These are phyloP conservation scores for Apodemus speciosus DNA, from an alignment of 2,113 vertebrate species.

Conservation along the genomic window DNA sequence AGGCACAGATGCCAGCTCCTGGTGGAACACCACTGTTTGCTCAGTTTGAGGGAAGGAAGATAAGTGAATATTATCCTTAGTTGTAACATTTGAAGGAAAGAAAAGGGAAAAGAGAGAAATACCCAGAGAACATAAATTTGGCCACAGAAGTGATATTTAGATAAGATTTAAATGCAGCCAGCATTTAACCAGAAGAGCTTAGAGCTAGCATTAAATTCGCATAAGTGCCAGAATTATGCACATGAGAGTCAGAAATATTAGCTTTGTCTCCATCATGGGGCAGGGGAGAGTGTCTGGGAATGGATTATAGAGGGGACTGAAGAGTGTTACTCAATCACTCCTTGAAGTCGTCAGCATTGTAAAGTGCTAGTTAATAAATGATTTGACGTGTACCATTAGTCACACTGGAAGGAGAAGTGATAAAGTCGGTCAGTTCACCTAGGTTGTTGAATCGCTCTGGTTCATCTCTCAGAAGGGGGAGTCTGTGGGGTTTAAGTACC, in stretches of 20 bases:
- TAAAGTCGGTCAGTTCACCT: conserved; percentile 73
- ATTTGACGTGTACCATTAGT: conserved; percentile 56
- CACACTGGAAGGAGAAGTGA: conserved; percentile 74
- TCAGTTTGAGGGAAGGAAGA: not conserved
- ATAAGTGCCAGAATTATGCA: conserved; percentile 39
- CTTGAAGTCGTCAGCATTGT: conserved; percentile 51
- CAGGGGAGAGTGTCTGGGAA: conserved; percentile 58
- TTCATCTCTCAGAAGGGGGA: not conserved
- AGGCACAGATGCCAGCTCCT: not conserved
- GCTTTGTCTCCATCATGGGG: conserved; percentile 20
- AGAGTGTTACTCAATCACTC: conserved; percentile 75
- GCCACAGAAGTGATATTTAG: conserved; percentile 76
- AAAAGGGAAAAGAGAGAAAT: not conserved
- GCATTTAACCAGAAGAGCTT: conserved; percentile 74
- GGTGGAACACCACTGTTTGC: not conserved
- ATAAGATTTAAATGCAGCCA: conserved; percentile 76
- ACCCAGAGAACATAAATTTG: conserved; percentile 75
- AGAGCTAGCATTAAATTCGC: conserved; percentile 78
- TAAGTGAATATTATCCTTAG: not conserved
- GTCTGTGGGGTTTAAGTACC: not conserved
- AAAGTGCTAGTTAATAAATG: conserved; percentile 82
- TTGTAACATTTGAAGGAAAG: conserved; percentile 30
- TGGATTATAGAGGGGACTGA: conserved; percentile 66
- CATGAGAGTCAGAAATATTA: conserved; percentile 64
- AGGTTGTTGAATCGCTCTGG: not conserved